Evolutionary conservation across 1,140 invertebrate species (phyloP).

Genomic region (Cotesia vestalis): DNA sequence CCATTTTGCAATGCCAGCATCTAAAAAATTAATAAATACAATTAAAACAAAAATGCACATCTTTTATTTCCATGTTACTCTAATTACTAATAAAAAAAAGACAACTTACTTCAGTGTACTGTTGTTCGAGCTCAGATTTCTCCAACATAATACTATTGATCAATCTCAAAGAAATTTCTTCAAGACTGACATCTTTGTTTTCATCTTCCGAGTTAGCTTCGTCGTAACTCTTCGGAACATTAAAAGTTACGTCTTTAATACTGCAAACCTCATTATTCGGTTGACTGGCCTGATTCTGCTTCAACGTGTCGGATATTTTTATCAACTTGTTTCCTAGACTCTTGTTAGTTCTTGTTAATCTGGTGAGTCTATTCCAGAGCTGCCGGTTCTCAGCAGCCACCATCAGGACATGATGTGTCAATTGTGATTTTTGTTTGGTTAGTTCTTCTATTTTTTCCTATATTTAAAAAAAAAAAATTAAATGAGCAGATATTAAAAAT

Average conservation of each 20-base stretch:
- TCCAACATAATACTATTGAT: slow-evolving; percentile 75
- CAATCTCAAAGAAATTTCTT: slow-evolving; percentile 79
- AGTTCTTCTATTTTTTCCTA: slow-evolving; percentile 73
- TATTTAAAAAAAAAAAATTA: slow-evolving; percentile 35
- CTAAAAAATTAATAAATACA: slow-evolving; percentile 51
- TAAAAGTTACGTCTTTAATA: slow-evolving; percentile 42
- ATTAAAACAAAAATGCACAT: slow-evolving; percentile 30
- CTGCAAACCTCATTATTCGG: slow-evolving; percentile 49
- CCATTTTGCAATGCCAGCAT: slow-evolving; percentile 70
- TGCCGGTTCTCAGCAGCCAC: slow-evolving; percentile 81
- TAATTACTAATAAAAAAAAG: not conserved
- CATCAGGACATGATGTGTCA: slow-evolving; percentile 79
- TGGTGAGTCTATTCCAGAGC: slow-evolving; percentile 77
- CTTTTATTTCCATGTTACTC: not conserved
- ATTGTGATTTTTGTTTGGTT: slow-evolving; percentile 77
- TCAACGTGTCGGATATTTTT: slow-evolving; percentile 66
- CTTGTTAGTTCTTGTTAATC: slow-evolving; percentile 70
- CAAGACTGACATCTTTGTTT: slow-evolving; percentile 72
- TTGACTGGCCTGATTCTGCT: slow-evolving; percentile 56
- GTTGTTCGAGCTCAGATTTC: slow-evolving; percentile 73
- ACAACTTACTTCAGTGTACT: slow-evolving; percentile 67
- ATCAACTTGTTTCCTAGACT: slow-evolving; percentile 64
- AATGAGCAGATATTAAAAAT: too few relatives aligned
- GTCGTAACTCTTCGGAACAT: slow-evolving; percentile 3
- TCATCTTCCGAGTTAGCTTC: slow-evolving; percentile 39